These are phyloP conservation scores for Chrysopilus asiliformis DNA, from an alignment of 2,888 invertebrate genomes.

Conservation along the genomic window DNA sequence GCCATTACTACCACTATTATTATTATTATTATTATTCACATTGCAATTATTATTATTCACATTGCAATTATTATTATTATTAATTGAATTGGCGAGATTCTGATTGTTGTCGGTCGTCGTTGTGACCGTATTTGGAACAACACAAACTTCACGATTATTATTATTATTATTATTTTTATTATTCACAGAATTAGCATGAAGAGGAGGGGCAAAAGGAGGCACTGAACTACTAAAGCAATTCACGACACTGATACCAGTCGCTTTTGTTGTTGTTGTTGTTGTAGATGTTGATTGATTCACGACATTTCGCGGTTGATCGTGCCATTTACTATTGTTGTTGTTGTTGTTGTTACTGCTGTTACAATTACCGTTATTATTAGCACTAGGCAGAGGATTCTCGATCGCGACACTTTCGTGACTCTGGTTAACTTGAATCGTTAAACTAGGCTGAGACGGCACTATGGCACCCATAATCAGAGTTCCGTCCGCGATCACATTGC, in stretches of 20 bases:
- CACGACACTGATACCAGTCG: constrained; percentile 29
- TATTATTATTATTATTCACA: constrained; percentile 1
- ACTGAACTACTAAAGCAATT: constrained; percentile 24
- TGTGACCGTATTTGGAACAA: constrained; percentile 24
- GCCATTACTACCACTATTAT: constrained; percentile 1
- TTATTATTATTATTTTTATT: constrained; percentile 15
- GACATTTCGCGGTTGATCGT: constrained; percentile 10
- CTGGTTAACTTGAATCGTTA: constrained; percentile 35
- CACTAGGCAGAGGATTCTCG: not conserved
- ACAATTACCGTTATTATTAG: constrained; percentile 16
- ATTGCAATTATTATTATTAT: constrained; percentile 7
- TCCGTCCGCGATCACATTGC: not conserved
- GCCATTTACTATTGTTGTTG: constrained; percentile 15
- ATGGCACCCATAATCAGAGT: constrained; percentile 16
- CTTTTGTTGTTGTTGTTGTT: too few relatives aligned
- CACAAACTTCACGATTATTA: constrained; percentile 16
- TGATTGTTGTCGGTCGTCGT: constrained; percentile 16
- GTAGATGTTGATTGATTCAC: constrained; percentile 23
- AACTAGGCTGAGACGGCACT: constrained; percentile 25
- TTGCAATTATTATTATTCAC: constrained; percentile 14
- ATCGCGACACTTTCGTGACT: constrained; percentile 5
- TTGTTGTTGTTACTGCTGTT: constrained; percentile 17
- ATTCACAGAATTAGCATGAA: constrained; percentile 14
- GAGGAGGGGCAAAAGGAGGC: constrained; percentile 6
- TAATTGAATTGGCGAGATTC: constrained; percentile 14